Evolutionary conservation across 2,113 vertebrate species (phyloP), one percentile per base, ranked within the genome.

Genomic region (Litocranius walleri): DNA sequence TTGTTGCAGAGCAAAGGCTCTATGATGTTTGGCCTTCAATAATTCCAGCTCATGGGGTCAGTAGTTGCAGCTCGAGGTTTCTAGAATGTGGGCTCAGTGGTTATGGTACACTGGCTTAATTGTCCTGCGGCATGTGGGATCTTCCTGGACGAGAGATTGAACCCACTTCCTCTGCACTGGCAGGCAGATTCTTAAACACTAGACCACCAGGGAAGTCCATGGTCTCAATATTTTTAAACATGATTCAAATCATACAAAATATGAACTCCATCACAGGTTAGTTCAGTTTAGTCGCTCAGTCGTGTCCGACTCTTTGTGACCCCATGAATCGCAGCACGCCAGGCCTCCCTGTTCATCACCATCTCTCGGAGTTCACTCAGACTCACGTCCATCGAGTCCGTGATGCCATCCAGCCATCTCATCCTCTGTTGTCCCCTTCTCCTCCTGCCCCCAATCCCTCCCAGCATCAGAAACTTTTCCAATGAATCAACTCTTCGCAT

Each of bases 271-370:
- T 36, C 45, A 50, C 23, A 57, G 23, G 25, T 59, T 9, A 27
- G 56, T 57, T 57, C 56, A 57, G 8, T 57, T 11, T 23, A 57
- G 56, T 57, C 3, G 3, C 56, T 57, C 3, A 57, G 23, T 57
- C 0, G 3, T 57, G 56, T 57, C 23, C 1, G 3, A 57, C 56
- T 57, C 3, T 23, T 57, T 57, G 56, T 0, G 0, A 57, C 23
- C 56, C 56, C 56, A 57, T 57, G 23, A 57, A 57, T 57, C 56
- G 1, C 23, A 57, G 56, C 9, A 57, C 23, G 1, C 56, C 56
- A 57, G 56, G 56, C 23, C 56, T 25, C 23, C 56, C 56, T 57
- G 8, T 25, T 8, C 56, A 57, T 57, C 56, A 57, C 56, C 56
- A 25, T 10, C 21, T 25, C 56, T 8, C 0, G 0, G 56, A 57